These are phyloP conservation scores for Eretmocerus hayati DNA, from an alignment of 2,888 invertebrate genomes.

Conservation along the genomic window DNA sequence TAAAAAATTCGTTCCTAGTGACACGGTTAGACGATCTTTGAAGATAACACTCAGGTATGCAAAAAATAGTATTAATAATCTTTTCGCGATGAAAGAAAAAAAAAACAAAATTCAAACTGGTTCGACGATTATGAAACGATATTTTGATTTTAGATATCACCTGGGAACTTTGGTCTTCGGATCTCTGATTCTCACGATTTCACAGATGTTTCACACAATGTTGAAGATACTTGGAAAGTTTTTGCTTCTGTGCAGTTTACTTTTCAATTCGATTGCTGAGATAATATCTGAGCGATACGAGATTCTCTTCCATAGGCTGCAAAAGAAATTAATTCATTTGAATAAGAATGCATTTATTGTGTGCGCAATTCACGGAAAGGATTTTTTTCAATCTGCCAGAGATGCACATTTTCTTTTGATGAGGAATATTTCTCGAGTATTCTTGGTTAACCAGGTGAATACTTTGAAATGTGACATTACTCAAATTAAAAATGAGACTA, in stretches of 20 bases:
- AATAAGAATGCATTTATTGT: conserved; percentile 88
- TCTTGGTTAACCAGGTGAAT: neutral
- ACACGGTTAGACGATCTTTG: conserved; percentile 62
- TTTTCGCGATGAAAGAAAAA: neutral
- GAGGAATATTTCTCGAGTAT: conserved; percentile 58
- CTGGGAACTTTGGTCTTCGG: conserved; percentile 71
- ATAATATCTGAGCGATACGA: conserved; percentile 53
- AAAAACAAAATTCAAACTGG: neutral
- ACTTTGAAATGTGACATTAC: no score
- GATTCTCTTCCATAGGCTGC: conserved; percentile 58
- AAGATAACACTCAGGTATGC: conserved; percentile 60
- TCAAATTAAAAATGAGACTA: neutral
- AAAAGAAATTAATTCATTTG: conserved; percentile 59
- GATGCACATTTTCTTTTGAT: conserved; percentile 82
- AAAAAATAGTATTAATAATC: neutral
- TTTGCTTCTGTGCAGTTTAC: neutral
- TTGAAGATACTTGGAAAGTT: neutral
- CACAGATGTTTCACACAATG: neutral
- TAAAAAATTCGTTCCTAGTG: conserved; percentile 74
- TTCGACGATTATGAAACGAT: no score
- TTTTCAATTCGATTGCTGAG: neutral
- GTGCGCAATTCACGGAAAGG: conserved; percentile 89
- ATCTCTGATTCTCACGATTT: conserved; percentile 60
- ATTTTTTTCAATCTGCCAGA: conserved; percentile 82
- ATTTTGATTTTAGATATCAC: conserved; percentile 53